Evolutionary conservation across 2,888 invertebrate species (phyloP).

Genomic region (Drosophila yooni): DNA sequence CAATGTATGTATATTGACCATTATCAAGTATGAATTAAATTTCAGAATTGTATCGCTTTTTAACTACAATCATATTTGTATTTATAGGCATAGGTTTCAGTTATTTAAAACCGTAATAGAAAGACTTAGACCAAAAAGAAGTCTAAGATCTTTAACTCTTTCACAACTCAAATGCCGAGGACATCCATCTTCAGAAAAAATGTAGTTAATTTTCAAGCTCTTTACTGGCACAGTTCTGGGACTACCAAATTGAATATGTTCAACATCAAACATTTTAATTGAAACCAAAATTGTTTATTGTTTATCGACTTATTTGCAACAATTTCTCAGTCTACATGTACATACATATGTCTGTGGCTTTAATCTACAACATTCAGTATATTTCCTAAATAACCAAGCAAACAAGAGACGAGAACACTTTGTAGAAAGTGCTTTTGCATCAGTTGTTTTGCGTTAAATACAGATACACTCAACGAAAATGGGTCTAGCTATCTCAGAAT

Average conservation of each 20-base stretch:
- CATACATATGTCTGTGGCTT: slow-evolving; percentile 1
- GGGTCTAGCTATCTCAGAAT: background rate
- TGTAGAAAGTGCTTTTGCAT: slow-evolving; percentile 37
- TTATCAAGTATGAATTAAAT: background rate
- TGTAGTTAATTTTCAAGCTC: background rate
- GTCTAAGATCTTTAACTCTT: background rate
- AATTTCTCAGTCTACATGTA: background rate
- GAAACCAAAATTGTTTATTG: slow-evolving; percentile 1
- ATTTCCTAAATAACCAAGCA: slow-evolving; percentile 14
- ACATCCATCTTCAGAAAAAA: background rate
- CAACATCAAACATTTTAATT: slow-evolving; percentile 1
- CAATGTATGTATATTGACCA: background rate
- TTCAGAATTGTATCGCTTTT: background rate
- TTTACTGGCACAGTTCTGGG: background rate
- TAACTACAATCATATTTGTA: background rate
- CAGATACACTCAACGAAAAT: background rate
- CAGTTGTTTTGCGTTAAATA: background rate
- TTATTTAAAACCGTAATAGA: background rate
- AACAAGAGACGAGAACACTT: slow-evolving; percentile 20
- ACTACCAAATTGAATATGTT: background rate
- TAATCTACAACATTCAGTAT: background rate
- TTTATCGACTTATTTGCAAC: background rate
- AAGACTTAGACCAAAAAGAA: background rate
- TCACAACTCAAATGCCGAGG: background rate
- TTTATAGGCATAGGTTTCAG: background rate